Conservation (phyloP, 2,113 vertebrate genomes). For the Elachura formosa region DNA sequence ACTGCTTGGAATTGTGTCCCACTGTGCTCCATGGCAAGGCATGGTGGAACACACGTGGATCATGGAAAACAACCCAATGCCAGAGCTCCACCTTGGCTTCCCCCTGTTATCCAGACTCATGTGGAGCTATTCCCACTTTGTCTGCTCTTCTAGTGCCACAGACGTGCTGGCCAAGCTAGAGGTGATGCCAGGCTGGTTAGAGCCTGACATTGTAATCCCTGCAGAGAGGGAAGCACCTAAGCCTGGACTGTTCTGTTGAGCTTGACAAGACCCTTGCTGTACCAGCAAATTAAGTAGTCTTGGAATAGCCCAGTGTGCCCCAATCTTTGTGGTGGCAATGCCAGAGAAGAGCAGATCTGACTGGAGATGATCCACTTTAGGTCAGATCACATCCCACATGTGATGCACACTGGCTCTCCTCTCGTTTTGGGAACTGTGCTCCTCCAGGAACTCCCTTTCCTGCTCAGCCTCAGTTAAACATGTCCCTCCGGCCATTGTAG, state of each 20-base stretch:
- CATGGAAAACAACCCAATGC: accelerated
- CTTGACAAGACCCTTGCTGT: neutral
- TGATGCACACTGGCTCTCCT: neutral
- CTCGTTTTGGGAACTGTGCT: neutral
- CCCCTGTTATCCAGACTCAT: accelerated
- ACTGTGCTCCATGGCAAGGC: accelerated
- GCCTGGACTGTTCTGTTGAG: neutral
- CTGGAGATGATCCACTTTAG: neutral
- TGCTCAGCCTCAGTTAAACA: neutral
- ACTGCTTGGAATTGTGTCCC: neutral
- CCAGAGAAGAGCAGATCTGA: neutral
- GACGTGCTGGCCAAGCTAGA: neutral
- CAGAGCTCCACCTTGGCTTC: neutral
- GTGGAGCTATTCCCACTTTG: neutral
- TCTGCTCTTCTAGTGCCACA: neutral
- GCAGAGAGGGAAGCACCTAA: neutral
- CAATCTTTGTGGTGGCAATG: neutral
- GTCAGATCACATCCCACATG: neutral
- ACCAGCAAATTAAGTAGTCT: neutral
- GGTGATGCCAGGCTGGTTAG: neutral
- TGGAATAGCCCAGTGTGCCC: neutral
- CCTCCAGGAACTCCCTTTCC: neutral
- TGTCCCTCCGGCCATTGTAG: neutral
- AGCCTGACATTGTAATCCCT: neutral
- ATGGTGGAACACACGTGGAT: neutral